Evolutionary conservation across 2,797 vertebrate genomes (phyloP).

Genomic region (Buceros bicornis): DNA sequence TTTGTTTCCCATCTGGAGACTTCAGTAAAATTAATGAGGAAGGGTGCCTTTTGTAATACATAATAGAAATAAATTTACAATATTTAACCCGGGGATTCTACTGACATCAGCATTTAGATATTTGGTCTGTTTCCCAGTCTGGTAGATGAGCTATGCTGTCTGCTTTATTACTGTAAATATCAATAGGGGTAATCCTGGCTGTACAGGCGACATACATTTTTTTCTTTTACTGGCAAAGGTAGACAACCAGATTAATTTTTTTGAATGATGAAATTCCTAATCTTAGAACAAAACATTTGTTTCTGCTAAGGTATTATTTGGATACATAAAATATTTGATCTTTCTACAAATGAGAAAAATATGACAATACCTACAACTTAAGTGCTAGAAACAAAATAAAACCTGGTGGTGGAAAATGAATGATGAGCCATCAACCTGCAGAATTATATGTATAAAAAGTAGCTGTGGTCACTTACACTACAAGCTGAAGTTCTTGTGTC

Average conservation of each 20-base stretch:
- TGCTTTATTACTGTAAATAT: slow-evolving; percentile 80
- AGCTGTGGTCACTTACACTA: neutral
- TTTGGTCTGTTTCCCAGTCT: slow-evolving; percentile 73
- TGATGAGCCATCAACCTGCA: neutral
- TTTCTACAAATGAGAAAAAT: neutral
- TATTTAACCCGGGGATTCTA: slow-evolving; percentile 84
- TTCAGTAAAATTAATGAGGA: slow-evolving; percentile 99
- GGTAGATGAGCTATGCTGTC: slow-evolving; percentile 67
- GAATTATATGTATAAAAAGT: neutral
- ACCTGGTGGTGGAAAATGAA: neutral
- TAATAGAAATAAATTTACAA: slow-evolving; percentile 90
- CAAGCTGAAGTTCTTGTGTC: neutral
- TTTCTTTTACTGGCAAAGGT: slow-evolving; percentile 65
- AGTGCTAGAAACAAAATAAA: neutral
- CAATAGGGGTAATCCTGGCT: slow-evolving; percentile 19
- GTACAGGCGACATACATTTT: neutral
- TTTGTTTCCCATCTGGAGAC: slow-evolving; percentile 99
- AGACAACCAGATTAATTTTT: slow-evolving; percentile 44
- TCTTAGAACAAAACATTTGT: neutral
- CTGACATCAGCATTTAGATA: slow-evolving; percentile 82
- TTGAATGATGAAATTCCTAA: neutral
- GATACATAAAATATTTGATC: neutral
- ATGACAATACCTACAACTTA: neutral
- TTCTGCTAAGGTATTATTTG: neutral
- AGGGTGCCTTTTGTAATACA: slow-evolving; percentile 91